Conservation (phyloP, 2,113 vertebrate genomes). For the Pardalotus punctatus region DNA sequence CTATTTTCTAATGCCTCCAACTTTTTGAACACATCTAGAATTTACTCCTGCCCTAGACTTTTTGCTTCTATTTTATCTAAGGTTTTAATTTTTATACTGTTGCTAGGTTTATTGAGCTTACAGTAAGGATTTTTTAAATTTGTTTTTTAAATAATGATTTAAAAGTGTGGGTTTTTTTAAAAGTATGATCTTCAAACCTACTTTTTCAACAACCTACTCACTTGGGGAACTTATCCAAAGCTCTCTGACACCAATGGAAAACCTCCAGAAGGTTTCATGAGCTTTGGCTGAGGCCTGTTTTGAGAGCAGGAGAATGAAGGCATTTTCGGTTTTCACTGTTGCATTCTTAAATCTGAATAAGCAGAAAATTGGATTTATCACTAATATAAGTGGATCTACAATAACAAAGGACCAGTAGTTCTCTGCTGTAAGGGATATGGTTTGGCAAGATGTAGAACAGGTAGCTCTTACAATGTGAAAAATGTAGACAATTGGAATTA, state of each 20-base stretch:
- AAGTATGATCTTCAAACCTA: not conserved
- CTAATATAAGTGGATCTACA: not conserved
- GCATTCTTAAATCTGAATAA: not conserved
- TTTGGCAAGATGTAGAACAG: constrained; percentile 8
- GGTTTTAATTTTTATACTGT: not conserved
- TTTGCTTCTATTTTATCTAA: not conserved
- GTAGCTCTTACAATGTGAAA: constrained; percentile 33
- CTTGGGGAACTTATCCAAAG: not conserved
- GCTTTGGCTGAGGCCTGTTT: not conserved
- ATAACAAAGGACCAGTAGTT: not conserved
- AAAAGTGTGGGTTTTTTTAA: not conserved
- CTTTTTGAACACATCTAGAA: not conserved
- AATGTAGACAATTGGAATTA: constrained; percentile 14
- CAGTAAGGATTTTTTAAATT: not conserved
- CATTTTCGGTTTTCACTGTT: not conserved
- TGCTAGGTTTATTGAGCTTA: not conserved
- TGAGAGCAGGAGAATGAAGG: not conserved
- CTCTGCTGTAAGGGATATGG: not conserved
- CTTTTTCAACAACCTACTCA: not conserved
- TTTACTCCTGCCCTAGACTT: not conserved
- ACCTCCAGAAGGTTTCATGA: not conserved
- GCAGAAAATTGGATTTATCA: constrained; percentile 19
- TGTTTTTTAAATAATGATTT: not conserved
- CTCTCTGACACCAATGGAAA: not conserved
- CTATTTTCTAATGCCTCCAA: not conserved